Percentiles rank a stretch among this genome's conserved stretches.
These are phyloP conservation scores for Bubo bubo DNA, from an alignment of 2,113 vertebrate genomes.

Conservation along the genomic window DNA sequence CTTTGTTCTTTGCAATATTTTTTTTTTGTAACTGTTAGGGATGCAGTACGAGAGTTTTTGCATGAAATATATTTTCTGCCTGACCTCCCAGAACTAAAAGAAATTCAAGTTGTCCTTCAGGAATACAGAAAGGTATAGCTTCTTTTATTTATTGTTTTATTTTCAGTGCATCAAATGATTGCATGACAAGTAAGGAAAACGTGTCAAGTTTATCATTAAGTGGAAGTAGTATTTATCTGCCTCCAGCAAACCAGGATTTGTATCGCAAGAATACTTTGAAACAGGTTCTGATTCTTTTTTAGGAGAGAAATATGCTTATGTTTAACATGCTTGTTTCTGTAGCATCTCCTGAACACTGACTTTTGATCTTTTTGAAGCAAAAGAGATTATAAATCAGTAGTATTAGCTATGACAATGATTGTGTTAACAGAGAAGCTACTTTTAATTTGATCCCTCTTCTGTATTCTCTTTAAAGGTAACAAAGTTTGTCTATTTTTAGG, in stretches of 20 bases:
- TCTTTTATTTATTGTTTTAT: background rate
- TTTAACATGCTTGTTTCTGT: background rate
- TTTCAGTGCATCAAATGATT: background rate
- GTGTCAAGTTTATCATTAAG: background rate
- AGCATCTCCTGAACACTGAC: background rate
- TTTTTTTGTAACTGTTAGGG: constrained; percentile 73
- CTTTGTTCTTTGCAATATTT: background rate
- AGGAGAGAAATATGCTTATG: background rate
- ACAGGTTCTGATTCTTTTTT: background rate
- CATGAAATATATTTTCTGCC: constrained; percentile 99
- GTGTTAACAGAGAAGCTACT: background rate
- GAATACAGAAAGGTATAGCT: constrained; percentile 90
- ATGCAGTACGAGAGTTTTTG: constrained; percentile 92
- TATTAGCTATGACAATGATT: background rate
- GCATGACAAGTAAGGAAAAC: background rate
- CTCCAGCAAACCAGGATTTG: background rate
- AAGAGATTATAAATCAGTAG: background rate
- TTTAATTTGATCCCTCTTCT: background rate
- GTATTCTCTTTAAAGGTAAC: background rate
- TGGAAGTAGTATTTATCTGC: background rate
- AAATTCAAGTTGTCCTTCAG: constrained; percentile 91
- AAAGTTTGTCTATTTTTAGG: background rate
- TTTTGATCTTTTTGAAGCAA: background rate
- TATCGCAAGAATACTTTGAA: background rate
- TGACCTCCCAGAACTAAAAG: constrained; percentile 89